phyloP scores from a whole-genome alignment of 2,888 invertebrate genomes.

The Plagiodera versicolora region DNA sequence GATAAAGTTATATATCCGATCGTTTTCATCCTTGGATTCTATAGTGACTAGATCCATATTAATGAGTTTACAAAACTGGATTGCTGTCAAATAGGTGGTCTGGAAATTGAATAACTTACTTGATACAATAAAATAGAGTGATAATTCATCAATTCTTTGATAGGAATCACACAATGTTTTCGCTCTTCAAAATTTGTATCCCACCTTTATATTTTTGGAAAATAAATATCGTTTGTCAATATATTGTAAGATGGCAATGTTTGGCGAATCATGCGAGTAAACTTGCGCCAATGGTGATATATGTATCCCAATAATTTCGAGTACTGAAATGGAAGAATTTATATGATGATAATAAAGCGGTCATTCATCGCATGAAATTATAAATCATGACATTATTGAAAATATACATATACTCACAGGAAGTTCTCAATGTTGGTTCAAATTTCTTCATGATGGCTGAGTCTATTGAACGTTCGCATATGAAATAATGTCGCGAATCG shows the following conservation, averaged over 20 bases:
- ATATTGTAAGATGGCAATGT: constrained; percentile 10
- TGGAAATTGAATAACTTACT: neutral
- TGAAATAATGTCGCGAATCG: neutral
- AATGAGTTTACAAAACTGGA: constrained; percentile 21
- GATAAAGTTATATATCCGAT: constrained; percentile 21
- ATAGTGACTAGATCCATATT: constrained; percentile 20
- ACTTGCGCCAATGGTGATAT: constrained; percentile 11
- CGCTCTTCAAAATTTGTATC: neutral
- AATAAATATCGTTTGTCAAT: constrained; percentile 11
- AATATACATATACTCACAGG: too few relatives aligned
- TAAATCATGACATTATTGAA: too few relatives aligned
- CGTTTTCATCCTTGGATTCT: constrained; percentile 17
- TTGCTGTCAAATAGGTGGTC: constrained; percentile 16
- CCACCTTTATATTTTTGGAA: neutral
- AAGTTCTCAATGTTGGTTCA: too few relatives aligned
- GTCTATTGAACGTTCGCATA: constrained; percentile 10
- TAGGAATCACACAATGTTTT: neutral
- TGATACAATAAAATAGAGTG: too few relatives aligned
- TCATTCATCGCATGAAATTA: too few relatives aligned
- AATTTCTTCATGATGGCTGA: neutral
- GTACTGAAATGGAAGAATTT: neutral
- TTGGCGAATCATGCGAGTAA: neutral
- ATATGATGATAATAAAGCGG: neutral
- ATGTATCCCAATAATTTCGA: too few relatives aligned
- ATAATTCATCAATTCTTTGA: too few relatives aligned